Conservation (phyloP, 2,888 invertebrate genomes). For the Chironomus tentans region DNA sequence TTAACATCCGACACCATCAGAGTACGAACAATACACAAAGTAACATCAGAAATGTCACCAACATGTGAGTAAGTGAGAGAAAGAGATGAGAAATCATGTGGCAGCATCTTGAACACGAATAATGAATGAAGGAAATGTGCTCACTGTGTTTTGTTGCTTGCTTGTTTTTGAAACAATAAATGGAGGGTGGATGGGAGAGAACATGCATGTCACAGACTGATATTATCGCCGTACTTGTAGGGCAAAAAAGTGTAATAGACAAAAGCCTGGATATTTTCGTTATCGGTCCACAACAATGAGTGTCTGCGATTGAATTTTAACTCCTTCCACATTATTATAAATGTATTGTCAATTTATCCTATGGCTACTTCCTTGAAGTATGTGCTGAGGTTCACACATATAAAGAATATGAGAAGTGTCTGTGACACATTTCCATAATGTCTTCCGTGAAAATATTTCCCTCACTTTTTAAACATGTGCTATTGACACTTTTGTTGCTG, state of each 20-base stretch:
- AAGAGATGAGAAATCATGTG: neutral
- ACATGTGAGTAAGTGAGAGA: neutral
- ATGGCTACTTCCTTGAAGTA: too few species aligned
- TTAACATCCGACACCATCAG: constrained; percentile 3
- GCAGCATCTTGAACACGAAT: constrained; percentile 21
- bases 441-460: neutral
- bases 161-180: neutral
- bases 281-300: neutral
- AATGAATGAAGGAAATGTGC: constrained; percentile 24
- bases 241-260: neutral
- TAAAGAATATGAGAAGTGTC: neutral
- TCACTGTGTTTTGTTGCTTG: neutral
- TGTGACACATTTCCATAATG: constrained; percentile 23
- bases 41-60: neutral
- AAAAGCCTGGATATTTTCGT: neutral
- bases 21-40: neutral
- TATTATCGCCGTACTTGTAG: neutral
- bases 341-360: too few species aligned
- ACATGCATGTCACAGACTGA: neutral
- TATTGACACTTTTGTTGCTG: neutral
- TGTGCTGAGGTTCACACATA: neutral
- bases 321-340: too few species aligned
- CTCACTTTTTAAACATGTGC: neutral
- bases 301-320: neutral
- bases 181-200: neutral